Conservation (phyloP, 2,113 vertebrate species). For the Machaerirhynchus nigripectus region DNA sequence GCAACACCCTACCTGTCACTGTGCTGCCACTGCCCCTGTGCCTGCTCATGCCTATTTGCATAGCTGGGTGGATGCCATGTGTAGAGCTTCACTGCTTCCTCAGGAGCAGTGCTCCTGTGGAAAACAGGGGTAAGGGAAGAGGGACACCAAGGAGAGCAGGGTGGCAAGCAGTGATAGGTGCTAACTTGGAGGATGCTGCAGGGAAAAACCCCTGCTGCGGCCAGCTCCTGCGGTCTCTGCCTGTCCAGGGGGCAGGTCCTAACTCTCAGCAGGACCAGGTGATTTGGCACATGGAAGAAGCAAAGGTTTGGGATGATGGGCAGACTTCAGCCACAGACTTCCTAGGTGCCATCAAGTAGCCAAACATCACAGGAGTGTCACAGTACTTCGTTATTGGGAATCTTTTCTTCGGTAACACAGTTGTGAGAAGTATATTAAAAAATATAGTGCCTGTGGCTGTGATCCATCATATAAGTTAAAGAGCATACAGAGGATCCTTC, state of each 20-base stretch:
- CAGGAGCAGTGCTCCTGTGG: neutral
- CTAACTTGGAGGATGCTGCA: neutral
- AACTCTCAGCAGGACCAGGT: neutral
- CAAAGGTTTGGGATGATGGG: neutral
- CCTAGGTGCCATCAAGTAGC: neutral
- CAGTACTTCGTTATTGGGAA: neutral
- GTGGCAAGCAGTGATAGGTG: neutral
- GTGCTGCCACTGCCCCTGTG: neutral
- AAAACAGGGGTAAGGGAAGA: neutral
- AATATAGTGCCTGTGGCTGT: neutral
- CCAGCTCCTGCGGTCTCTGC: neutral
- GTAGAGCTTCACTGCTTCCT: neutral
- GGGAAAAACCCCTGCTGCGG: neutral
- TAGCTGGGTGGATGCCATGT: neutral
- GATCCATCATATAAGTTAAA: fast-evolving
- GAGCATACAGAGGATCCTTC: neutral
- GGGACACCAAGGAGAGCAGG: neutral
- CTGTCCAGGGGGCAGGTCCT: neutral
- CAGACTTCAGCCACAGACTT: neutral
- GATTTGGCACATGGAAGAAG: neutral
- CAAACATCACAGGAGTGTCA: neutral
- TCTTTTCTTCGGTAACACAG: fast-evolving
- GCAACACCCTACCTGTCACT: neutral
- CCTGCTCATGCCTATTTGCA: neutral
- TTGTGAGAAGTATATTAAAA: neutral